Evolutionary conservation across 2,888 invertebrate genomes (phyloP), one percentile per base, ranked within the genome.

Genomic region (Kryphioiulus occultus): DNA sequence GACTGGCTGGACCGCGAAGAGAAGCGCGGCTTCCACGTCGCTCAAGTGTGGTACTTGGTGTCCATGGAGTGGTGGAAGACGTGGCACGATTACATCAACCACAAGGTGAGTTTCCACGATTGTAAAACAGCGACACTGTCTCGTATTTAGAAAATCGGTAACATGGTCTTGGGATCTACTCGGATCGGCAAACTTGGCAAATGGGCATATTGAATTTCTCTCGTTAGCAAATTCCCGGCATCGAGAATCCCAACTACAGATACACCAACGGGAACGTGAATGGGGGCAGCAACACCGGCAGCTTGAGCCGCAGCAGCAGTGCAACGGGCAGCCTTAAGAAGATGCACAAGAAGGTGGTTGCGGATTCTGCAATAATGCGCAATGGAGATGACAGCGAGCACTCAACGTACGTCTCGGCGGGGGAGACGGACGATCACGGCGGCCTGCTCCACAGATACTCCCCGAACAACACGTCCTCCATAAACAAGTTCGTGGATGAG

Each of bases 21-120:
- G 90, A 93, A 94, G 85, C 94, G 96, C 85, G 96, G 96, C 0
- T 95, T 95, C 91, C 93, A 94, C 85, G 94, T 95, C 87, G 97
- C 96, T 0, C 96, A 97, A 92, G 95, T 96, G 92, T 97, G 97
- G 97, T 97, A 97, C 93, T 94, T 98, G 89, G 94, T 97, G 88
- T 94, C 95, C 0, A 94, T 95, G 85, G 95, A 95, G 90, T 98
- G 98, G 98, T 98, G 97, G 97, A 94, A 94, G 89, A 93, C 93
- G 19, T 98, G 97, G 98, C 92, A 93, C 87, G 94, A 94, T 78
- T 95, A 96, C 92, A 94, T 95, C n/a, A 91, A 91, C 88, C 91
- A 90, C 88, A 89, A 89, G 89, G 90, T 90, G 82, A 85, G 47
- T 7, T 78, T 15, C 42, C 42, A 42, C 42, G 10, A 7, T 42